Evolutionary conservation across 1,140 invertebrate species (phyloP).

Genomic region (Drosophila ohnishii): DNA sequence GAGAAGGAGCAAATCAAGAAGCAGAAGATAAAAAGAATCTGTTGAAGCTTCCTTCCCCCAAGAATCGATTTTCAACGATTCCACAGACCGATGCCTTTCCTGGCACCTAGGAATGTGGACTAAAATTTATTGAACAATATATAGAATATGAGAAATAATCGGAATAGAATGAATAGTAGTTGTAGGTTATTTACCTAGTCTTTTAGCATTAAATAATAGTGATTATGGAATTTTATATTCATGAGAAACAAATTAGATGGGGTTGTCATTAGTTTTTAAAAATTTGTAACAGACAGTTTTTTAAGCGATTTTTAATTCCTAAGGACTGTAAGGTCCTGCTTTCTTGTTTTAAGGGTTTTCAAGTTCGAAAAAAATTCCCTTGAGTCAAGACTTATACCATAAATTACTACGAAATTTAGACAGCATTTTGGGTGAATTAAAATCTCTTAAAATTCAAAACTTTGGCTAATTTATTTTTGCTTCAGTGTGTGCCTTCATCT

Average conservation of each 20-base stretch:
- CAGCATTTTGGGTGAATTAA: background rate
- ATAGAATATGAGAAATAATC: background rate
- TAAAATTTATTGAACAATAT: constrained; percentile 4
- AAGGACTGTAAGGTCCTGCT: too few species aligned
- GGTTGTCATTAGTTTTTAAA: background rate
- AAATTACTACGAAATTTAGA: too few species aligned
- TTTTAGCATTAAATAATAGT: background rate
- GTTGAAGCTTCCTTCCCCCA: background rate
- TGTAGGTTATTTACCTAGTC: background rate
- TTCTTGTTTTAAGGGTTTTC: background rate
- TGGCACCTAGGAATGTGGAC: constrained; percentile 8
- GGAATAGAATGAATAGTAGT: background rate
- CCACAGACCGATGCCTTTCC: constrained; percentile 10
- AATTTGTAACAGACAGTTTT: background rate
- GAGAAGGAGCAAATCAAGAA: background rate
- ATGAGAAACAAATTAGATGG: background rate
- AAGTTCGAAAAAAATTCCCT: background rate
- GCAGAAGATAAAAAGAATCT: constrained; percentile 19
- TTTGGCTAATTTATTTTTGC: too few species aligned
- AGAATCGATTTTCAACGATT: constrained; percentile 21
- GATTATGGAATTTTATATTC: background rate
- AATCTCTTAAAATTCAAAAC: too few species aligned
- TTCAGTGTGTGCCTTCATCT: background rate
- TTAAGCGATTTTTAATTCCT: background rate
- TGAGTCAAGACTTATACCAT: too few species aligned